Conservation (phyloP, 2,797 vertebrate genomes). For the Catostomus latipinnis region DNA sequence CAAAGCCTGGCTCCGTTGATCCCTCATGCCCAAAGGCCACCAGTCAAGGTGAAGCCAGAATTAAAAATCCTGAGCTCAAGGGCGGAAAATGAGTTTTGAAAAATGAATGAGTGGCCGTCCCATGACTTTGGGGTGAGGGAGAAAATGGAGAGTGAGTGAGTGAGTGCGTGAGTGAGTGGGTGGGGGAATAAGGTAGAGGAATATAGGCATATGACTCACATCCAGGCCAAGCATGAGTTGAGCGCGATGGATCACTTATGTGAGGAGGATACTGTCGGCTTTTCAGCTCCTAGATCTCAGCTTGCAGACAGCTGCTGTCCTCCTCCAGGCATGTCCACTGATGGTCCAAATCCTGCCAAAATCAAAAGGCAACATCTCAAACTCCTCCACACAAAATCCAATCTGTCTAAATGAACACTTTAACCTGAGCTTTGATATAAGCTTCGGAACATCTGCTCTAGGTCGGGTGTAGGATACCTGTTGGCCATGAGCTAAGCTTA, state of each 20-base stretch:
- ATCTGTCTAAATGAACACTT: slow-evolving; percentile 41
- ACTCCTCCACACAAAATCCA: slow-evolving; percentile 51
- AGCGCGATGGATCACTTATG: slow-evolving; percentile 42
- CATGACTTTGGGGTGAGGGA: slow-evolving; percentile 45
- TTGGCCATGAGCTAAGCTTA: slow-evolving; percentile 48
- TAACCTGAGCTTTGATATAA: slow-evolving; percentile 46
- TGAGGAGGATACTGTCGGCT: slow-evolving; percentile 48
- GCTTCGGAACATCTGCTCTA: slow-evolving; percentile 42
- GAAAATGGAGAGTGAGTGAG: neutral
- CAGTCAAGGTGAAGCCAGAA: slow-evolving; percentile 61
- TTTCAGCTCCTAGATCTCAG: slow-evolving; percentile 62
- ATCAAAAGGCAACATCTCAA: slow-evolving; percentile 44
- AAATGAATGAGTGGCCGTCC: slow-evolving; percentile 57
- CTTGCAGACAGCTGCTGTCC: slow-evolving; percentile 45
- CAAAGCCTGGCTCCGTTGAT: slow-evolving; percentile 56
- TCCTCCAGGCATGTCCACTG: slow-evolving; percentile 54
- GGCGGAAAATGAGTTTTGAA: slow-evolving; percentile 58
- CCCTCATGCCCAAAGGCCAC: slow-evolving; percentile 62
- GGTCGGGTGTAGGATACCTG: slow-evolving; percentile 37
- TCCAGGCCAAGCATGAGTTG: slow-evolving; percentile 45
- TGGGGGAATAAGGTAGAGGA: slow-evolving; percentile 1
- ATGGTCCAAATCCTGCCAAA: slow-evolving; percentile 58
- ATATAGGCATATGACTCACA: slow-evolving; percentile 56
- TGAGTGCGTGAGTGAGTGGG: neutral
- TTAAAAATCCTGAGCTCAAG: slow-evolving; percentile 60